Conservation (phyloP, 2,888 invertebrate genomes). For the Hypercompe scribonia region DNA sequence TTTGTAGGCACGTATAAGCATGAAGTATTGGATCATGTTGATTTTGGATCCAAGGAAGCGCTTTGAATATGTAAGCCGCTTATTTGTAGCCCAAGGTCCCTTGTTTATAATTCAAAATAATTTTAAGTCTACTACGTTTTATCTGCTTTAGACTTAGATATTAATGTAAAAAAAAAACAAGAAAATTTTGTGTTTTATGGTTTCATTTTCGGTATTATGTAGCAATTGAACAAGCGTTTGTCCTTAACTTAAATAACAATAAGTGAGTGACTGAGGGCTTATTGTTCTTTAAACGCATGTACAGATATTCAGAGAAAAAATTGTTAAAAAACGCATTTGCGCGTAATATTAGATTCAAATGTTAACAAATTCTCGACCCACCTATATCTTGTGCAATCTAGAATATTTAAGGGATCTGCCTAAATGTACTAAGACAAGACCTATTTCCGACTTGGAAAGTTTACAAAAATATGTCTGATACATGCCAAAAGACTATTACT, state of each 20-base stretch:
- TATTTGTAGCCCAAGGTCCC: background rate
- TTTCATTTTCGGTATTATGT: background rate
- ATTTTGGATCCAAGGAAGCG: slow-evolving; percentile 1
- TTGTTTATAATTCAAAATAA: background rate
- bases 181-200: background rate
- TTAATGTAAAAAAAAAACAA: background rate
- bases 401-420: background rate
- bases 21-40: slow-evolving; percentile 14
- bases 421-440: background rate
- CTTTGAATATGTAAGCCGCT: slow-evolving; percentile 11
- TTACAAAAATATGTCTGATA: background rate
- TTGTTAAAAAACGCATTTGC: no score
- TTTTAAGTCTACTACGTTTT: background rate
- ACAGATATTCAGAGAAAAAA: no score
- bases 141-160: background rate
- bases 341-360: no score
- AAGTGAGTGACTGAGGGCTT: no score
- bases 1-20: slow-evolving; percentile 20
- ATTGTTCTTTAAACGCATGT: no score
- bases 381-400: background rate
- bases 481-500: background rate
- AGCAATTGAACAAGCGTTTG: no score
- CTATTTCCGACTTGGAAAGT: background rate
- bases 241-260: no score
- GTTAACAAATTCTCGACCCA: no score